Percentiles rank a stretch among this genome's conserved stretches.
These are phyloP conservation scores for Seriola dumerili DNA, from an alignment of 2,113 vertebrate species.

Conservation along the genomic window DNA sequence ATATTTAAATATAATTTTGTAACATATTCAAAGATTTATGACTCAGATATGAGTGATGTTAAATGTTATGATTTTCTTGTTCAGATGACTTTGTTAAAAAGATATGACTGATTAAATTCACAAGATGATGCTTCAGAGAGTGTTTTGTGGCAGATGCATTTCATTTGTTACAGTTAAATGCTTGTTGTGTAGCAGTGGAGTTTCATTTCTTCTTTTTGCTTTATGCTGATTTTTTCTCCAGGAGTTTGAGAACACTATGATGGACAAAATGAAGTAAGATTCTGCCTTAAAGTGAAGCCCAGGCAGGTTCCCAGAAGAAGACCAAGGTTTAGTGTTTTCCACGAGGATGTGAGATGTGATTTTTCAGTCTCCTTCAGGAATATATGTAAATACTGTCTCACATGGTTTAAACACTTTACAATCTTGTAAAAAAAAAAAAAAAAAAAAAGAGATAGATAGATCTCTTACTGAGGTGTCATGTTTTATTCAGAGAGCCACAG, in stretches of 20 bases:
- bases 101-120: slow-evolving; percentile 73
- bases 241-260: neutral
- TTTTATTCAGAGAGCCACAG: too few species aligned
- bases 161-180: neutral
- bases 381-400: neutral
- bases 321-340: neutral
- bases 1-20: slow-evolving; percentile 74
- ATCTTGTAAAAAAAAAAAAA: too few species aligned
- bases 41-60: slow-evolving; percentile 71
- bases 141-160: neutral
- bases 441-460: too few species aligned
- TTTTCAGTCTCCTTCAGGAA: neutral
- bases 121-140: slow-evolving; percentile 32
- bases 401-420: too few species aligned
- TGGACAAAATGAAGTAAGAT: neutral
- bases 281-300: neutral
- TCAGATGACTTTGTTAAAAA: slow-evolving; percentile 74
- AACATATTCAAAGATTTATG: slow-evolving; percentile 73
- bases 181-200: neutral
- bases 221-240: neutral
- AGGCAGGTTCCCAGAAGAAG: neutral
- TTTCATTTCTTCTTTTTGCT: too few species aligned
- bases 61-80: slow-evolving; percentile 76
- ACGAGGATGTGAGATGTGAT: neutral
- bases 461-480: too few species aligned